These are phyloP conservation scores for Sminthopsis crassicaudata DNA, from an alignment of 2,113 vertebrate genomes.

Conservation along the genomic window DNA sequence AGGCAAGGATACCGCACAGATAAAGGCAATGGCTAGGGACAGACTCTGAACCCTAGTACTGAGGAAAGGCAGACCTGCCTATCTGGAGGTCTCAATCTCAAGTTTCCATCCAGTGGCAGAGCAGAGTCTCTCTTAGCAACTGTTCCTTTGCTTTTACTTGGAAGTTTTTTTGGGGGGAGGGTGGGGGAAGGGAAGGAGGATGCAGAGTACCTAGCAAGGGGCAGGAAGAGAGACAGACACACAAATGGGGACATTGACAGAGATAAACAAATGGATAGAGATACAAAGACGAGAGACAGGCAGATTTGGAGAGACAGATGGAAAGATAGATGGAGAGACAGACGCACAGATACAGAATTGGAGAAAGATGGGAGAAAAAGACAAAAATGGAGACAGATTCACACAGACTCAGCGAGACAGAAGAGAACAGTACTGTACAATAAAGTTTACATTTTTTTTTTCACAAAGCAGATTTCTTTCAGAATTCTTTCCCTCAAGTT, in stretches of 20 bases:
- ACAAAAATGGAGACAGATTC: too few relatives aligned
- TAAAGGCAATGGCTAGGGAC: not conserved
- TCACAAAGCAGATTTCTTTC: not conserved
- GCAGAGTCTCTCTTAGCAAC: not conserved
- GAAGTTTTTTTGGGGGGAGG: not conserved
- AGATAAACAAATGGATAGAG: too few relatives aligned
- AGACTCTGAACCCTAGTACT: not conserved
- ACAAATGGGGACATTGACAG: too few relatives aligned
- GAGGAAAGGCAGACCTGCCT: not conserved
- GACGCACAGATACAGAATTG: too few relatives aligned
- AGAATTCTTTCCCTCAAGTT: not conserved
- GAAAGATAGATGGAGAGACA: too few relatives aligned
- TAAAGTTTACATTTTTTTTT: not conserved
- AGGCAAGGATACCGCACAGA: not conserved
- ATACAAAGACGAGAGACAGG: too few relatives aligned
- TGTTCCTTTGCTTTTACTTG: not conserved
- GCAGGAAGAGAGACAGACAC: too few relatives aligned
- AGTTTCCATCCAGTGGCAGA: not conserved
- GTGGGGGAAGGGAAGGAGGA: too few relatives aligned
- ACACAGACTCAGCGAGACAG: too few relatives aligned
- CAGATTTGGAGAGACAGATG: too few relatives aligned
- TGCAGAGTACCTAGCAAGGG: too few relatives aligned
- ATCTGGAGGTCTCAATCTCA: not conserved
- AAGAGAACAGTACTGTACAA: not conserved
- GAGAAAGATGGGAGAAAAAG: too few relatives aligned